Evolutionary conservation across 2,888 invertebrate genomes (phyloP).

Genomic region (Andrena bucephala): DNA sequence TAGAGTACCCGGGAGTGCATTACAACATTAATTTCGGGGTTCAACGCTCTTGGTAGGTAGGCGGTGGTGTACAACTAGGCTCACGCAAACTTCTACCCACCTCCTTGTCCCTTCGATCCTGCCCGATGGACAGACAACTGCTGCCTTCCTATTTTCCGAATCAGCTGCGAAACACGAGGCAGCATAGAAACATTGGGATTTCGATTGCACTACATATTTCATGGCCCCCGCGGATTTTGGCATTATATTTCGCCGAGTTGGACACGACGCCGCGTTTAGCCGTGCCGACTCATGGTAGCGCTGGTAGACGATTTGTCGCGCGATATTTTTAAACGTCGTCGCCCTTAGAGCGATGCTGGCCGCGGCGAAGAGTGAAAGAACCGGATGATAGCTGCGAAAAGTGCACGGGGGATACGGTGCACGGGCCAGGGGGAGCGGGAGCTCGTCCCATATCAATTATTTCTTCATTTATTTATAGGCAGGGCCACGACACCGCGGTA

Average conservation of each 20-base stretch:
- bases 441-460: slow-evolving; percentile 79
- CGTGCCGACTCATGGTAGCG: slow-evolving; percentile 10
- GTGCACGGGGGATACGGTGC: slow-evolving; percentile 45
- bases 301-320: slow-evolving; percentile 63
- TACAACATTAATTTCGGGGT: slow-evolving; percentile 77
- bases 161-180: neutral
- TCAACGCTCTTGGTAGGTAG: slow-evolving; percentile 73
- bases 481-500: slow-evolving; percentile 77
- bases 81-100: slow-evolving; percentile 71
- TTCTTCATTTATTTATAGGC: slow-evolving; percentile 81
- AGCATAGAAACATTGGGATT: neutral
- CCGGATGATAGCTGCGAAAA: slow-evolving; percentile 70
- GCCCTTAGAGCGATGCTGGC: slow-evolving; percentile 59
- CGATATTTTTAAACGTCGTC: slow-evolving; percentile 72
- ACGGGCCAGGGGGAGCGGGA: slow-evolving; percentile 50
- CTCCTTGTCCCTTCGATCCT: slow-evolving; percentile 12
- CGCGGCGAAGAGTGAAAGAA: slow-evolving; percentile 61
- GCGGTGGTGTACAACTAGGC: slow-evolving; percentile 52
- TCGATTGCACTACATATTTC: neutral
- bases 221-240: neutral
- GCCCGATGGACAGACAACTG: neutral
- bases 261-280: slow-evolving; percentile 21
- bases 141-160: neutral
- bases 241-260: slow-evolving; percentile 45
- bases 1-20: slow-evolving; percentile 56